Evolutionary conservation across 2,888 invertebrate genomes (phyloP).

Genomic region (Baronia brevicornis): DNA sequence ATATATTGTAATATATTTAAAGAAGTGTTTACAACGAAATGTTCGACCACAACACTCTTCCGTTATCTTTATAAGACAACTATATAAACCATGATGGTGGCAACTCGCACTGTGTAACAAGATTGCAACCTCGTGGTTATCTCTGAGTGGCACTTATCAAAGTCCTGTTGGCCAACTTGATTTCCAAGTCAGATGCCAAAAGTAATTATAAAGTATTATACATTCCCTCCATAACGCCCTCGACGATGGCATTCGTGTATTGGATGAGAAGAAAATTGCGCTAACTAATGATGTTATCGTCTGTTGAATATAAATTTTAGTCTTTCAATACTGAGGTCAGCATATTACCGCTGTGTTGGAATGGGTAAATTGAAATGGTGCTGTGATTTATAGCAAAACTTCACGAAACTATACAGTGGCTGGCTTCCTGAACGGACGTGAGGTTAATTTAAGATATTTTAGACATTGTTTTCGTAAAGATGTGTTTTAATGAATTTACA

Average conservation of each 20-base stretch:
- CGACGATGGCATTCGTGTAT: constrained; percentile 51
- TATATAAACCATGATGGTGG: constrained; percentile 17
- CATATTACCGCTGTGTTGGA: constrained; percentile 57
- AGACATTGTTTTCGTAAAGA: too few relatives aligned
- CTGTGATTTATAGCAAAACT: constrained; percentile 67
- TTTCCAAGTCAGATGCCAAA: constrained; percentile 46
- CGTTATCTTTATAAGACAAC: constrained; percentile 10
- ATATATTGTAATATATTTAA: too few relatives aligned
- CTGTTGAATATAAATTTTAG: constrained; percentile 69
- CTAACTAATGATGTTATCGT: constrained; percentile 70
- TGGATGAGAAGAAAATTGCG: constrained; percentile 68
- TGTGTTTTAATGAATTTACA: too few relatives aligned
- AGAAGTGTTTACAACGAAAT: too few relatives aligned
- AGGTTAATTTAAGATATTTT: constrained; percentile 50
- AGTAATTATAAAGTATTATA: constrained; percentile 61
- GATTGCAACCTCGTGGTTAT: constrained; percentile 35
- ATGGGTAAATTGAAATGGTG: constrained; percentile 67
- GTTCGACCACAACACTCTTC: constrained; percentile 8
- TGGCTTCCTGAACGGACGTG: constrained; percentile 57
- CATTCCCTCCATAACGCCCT: constrained; percentile 45
- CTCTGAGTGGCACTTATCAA: constrained; percentile 33
- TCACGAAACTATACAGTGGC: constrained; percentile 58
- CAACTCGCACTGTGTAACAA: constrained; percentile 29
- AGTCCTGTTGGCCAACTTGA: constrained; percentile 38
- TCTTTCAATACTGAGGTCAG: constrained; percentile 55